Percentiles rank a stretch among this genome's conserved stretches.
These are phyloP conservation scores for Idaea dimidiata DNA, from an alignment of 2,888 invertebrate genomes.

Conservation along the genomic window DNA sequence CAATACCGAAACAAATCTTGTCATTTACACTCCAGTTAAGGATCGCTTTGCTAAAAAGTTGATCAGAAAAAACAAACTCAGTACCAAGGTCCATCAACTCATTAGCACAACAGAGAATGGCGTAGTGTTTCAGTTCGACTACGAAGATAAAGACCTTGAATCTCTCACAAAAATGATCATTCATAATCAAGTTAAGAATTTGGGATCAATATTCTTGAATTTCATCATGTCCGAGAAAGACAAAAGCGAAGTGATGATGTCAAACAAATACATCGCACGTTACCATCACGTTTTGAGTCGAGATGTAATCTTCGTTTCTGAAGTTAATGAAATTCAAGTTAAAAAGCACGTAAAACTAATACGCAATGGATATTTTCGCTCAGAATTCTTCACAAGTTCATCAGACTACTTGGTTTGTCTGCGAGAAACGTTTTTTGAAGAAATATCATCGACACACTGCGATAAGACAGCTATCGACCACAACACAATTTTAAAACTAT, in stretches of 20 bases:
- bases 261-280: slow-evolving; percentile 35
- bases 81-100: slow-evolving; percentile 29
- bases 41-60: slow-evolving; percentile 32
- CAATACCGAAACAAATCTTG: slow-evolving; percentile 34
- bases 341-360: slow-evolving; percentile 5
- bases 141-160: slow-evolving; percentile 28
- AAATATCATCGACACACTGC: slow-evolving; percentile 28
- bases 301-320: slow-evolving; percentile 31
- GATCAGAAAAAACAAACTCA: slow-evolving; percentile 18
- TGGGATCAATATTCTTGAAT: slow-evolving; percentile 34
- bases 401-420: slow-evolving; percentile 28
- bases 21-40: slow-evolving; percentile 41
- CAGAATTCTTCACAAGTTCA: slow-evolving; percentile 34
- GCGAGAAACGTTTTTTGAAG: slow-evolving; percentile 32
- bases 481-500: slow-evolving; percentile 22
- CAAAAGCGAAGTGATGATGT: slow-evolving; percentile 33
- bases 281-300: slow-evolving; percentile 41
- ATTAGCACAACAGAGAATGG: slow-evolving; percentile 28
- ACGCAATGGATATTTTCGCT: slow-evolving; percentile 31
- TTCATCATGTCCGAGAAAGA: slow-evolving; percentile 32
- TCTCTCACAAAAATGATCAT: slow-evolving; percentile 32
- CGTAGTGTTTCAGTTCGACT: slow-evolving; percentile 36
- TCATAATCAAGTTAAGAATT: slow-evolving; percentile 30
- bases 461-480: slow-evolving; percentile 23
- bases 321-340: slow-evolving; percentile 1